These are phyloP conservation scores for Cinclus cinclus DNA, from an alignment of 2,113 vertebrate genomes.

Conservation along the genomic window DNA sequence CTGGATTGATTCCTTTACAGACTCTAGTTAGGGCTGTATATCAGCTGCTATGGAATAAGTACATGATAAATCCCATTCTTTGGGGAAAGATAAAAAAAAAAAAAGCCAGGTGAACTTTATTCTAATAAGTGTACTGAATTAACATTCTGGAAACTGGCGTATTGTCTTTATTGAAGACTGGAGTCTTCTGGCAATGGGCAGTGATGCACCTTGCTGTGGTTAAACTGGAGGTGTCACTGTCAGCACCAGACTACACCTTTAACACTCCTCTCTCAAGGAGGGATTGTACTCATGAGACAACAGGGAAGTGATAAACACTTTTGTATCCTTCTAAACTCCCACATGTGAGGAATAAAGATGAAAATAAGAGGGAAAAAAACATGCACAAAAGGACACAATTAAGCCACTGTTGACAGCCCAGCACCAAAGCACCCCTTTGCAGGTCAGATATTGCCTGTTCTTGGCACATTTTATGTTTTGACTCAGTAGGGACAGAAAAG, in stretches of 20 bases:
- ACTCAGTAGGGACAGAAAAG: not conserved
- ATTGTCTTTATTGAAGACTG: not conserved
- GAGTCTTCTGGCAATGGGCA: not conserved
- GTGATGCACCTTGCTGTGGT: not conserved
- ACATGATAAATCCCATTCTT: not conserved
- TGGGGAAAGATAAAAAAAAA: not conserved
- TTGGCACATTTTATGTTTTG: not conserved
- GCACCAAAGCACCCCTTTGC: not conserved
- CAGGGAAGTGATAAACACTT: not conserved
- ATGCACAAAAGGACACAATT: not conserved
- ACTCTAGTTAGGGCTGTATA: not conserved
- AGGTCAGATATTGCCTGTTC: not conserved
- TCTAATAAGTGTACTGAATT: not conserved
- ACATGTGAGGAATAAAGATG: not conserved
- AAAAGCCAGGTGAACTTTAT: not conserved
- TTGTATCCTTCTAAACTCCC: not conserved
- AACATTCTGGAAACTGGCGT: not conserved
- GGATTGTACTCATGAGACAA: not conserved
- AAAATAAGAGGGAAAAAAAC: fast-evolving
- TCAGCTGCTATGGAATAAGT: not conserved
- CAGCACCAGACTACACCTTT: not conserved
- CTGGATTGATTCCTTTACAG: not conserved
- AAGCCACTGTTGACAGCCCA: not conserved
- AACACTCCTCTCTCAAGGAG: not conserved
- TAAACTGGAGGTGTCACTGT: not conserved